Evolutionary conservation across 2,888 invertebrate species (phyloP), one percentile per base, ranked within the genome.

Genomic region (Julus scanicus): DNA sequence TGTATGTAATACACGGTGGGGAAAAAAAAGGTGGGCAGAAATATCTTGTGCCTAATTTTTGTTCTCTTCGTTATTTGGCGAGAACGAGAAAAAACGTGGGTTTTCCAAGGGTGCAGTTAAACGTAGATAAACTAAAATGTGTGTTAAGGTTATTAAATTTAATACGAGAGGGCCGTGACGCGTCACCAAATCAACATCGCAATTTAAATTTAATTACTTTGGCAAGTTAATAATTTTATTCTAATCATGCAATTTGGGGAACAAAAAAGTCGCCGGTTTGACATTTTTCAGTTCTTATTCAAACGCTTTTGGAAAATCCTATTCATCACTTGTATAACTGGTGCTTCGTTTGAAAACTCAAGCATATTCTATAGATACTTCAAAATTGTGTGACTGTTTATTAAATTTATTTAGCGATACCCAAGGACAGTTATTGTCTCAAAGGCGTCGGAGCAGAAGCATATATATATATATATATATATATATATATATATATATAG

Each of bases 91-190:
- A 29, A 20, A 85, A 49, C 85, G 85, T 85, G 85, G 85, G 85
- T 44, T 85, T 85, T 85, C 49, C 85, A 85, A 85, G 85, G 85
- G 49, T 85, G 44, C 49, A 49, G 49, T 85, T 20, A 85, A 85
- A 48, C 29, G 48, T 44, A 15, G 49, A 85, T 44, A 49, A 44
- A 85, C 49, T 44, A 85, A 29, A 85, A 85, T 48, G 44, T 29
- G 83, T 85, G 85, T 85, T 44, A 85, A 85, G 85, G 85, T 85
- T 49, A 49, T 48, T 80, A 80, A 80, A 80, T 37, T 39, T 37
- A 29, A 63, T 20, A 37, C 15, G 5, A 29, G 80, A 37, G 80
- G 80, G 80, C 37, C 80, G 3, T 37, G 80, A 37, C 80, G 80
- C 15, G 37, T 39, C 15, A 37, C 13, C 44, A 80, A 80, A 80